phyloP scores from a whole-genome alignment of 2,113 vertebrate genomes.

The Muscicapa adusta region DNA sequence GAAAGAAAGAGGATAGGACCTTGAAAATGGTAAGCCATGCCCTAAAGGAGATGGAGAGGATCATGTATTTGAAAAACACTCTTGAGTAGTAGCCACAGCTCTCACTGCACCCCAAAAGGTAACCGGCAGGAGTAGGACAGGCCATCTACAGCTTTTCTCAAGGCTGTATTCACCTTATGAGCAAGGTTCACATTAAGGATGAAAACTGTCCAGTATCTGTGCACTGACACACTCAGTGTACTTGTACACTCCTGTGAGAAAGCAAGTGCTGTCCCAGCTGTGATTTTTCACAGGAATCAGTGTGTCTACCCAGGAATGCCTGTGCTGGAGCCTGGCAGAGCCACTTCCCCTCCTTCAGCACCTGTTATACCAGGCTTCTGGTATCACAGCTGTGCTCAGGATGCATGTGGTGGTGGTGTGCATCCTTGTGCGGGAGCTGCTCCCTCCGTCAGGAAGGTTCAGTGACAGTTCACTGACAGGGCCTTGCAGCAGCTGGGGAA shows the following conservation, averaged over 20 bases:
- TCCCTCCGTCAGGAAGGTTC: fast-evolving
- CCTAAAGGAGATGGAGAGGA: background rate
- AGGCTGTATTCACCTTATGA: background rate
- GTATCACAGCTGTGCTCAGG: background rate
- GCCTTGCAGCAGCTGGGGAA: background rate
- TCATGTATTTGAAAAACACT: background rate
- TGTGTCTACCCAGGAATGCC: background rate
- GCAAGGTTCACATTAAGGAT: fast-evolving
- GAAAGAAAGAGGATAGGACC: background rate
- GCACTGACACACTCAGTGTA: fast-evolving
- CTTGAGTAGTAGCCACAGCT: fast-evolving
- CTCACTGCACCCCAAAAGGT: background rate
- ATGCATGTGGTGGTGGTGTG: background rate
- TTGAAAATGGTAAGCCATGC: background rate
- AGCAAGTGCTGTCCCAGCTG: fast-evolving
- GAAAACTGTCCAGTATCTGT: fast-evolving
- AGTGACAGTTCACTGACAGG: background rate
- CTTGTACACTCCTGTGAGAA: fast-evolving
- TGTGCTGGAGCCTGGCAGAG: background rate
- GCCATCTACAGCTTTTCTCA: background rate
- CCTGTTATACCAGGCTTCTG: fast-evolving
- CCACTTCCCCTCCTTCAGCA: fast-evolving
- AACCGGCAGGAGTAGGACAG: background rate
- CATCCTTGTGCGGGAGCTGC: background rate
- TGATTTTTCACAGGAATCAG: fast-evolving